These are phyloP conservation scores for Sialia sialis DNA, from an alignment of 2,113 vertebrate genomes.

Conservation along the genomic window DNA sequence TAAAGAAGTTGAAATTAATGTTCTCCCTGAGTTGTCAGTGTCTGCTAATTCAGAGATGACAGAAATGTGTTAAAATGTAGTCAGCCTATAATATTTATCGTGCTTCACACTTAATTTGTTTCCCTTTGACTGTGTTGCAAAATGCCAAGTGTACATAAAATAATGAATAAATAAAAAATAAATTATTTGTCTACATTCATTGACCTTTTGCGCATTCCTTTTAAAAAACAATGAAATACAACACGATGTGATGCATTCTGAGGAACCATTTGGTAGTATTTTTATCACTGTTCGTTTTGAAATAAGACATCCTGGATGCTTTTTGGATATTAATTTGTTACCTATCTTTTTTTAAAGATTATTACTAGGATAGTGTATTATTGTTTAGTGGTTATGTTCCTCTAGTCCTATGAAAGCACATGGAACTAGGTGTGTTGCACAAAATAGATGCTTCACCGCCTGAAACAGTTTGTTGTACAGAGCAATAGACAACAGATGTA, in stretches of 20 bases:
- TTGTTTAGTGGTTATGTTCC: not conserved
- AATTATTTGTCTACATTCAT: conserved; percentile 26
- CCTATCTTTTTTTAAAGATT: not conserved
- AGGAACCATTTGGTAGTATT: not conserved
- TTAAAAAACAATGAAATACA: not conserved
- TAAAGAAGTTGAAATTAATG: not conserved
- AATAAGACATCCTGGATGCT: not conserved
- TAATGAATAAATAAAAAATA: conserved; percentile 42
- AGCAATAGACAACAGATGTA: not conserved
- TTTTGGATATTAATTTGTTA: not conserved
- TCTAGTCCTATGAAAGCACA: not conserved
- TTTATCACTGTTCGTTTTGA: conserved; percentile 23
- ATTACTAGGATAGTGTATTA: not conserved
- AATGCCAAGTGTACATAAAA: conserved; percentile 20
- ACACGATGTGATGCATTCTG: not conserved
- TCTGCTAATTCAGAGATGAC: conserved; percentile 2
- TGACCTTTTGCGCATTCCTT: conserved; percentile 30
- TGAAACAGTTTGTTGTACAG: not conserved
- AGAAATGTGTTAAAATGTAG: conserved; percentile 5
- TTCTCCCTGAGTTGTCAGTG: not conserved
- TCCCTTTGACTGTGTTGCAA: conserved; percentile 5
- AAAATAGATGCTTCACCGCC: not conserved
- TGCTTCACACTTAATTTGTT: conserved; percentile 32
- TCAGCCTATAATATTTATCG: not conserved
- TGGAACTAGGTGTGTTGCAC: not conserved